Conservation (phyloP, 2,888 invertebrate species). For the Drosophila imparisetae region DNA sequence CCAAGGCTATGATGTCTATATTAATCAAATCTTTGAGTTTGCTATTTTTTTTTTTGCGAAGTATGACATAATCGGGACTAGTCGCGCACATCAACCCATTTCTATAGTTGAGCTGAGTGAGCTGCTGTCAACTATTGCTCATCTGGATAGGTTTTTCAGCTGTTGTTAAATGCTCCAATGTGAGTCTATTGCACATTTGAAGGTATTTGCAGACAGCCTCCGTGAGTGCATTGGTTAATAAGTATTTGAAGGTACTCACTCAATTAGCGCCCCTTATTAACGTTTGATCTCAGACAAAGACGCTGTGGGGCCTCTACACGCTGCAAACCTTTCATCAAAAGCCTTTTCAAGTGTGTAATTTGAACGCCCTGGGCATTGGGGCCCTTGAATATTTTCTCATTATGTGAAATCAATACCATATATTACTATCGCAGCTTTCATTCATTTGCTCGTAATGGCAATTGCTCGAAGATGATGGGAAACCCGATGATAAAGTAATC, state of each 20-base stretch:
- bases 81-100: not conserved
- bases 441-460: conserved; percentile 24
- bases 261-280: conserved; percentile 53
- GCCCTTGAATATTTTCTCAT: conserved; percentile 57
- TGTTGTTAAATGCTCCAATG: not conserved
- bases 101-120: not conserved
- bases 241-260: conserved; percentile 39
- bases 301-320: conserved; percentile 45
- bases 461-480: conserved; percentile 38
- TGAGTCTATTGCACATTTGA: conserved; percentile 15
- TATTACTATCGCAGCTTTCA: conserved; percentile 19
- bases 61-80: conserved; percentile 20
- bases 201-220: conserved; percentile 7
- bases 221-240: not conserved
- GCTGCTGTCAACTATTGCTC: not conserved
- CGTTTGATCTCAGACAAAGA: conserved; percentile 32
- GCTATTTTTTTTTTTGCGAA: not conserved
- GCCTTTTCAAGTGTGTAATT: conserved; percentile 51
- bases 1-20: conserved; percentile 5
- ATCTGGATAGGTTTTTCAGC: not conserved
- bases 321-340: conserved; percentile 51
- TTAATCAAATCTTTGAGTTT: not conserved
- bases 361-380: conserved; percentile 20
- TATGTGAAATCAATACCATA: conserved; percentile 68
- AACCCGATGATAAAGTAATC: conserved; percentile 36